A percentile compares a stretch with the other conserved stretches of the same genome.
These are phyloP conservation scores for Sorex maritimensis DNA, from an alignment of 2,797 vertebrate genomes.

Conservation along the genomic window DNA sequence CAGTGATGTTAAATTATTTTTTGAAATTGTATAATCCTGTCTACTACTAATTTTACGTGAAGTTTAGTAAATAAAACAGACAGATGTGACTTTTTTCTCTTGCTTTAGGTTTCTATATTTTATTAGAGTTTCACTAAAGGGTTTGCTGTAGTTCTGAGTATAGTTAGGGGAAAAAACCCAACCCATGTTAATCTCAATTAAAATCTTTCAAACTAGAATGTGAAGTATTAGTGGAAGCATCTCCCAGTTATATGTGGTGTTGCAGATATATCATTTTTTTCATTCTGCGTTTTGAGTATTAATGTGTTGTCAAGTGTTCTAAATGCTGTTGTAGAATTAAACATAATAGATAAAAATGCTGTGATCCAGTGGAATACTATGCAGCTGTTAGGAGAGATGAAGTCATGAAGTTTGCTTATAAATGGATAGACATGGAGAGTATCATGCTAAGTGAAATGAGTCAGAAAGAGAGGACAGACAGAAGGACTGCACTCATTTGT, in stretches of 20 bases:
- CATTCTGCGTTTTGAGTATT: not conserved
- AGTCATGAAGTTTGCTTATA: too few species aligned
- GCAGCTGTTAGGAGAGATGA: too few species aligned
- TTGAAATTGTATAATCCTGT: conserved; percentile 39
- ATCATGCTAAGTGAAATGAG: too few species aligned
- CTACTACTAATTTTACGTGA: conserved; percentile 36
- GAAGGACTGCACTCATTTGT: too few species aligned
- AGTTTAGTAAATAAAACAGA: conserved; percentile 25
- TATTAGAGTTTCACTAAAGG: not conserved
- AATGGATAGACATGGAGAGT: too few species aligned
- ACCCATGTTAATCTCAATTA: conserved; percentile 1
- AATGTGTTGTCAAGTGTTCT: not conserved
- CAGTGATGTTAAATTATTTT: conserved; percentile 67
- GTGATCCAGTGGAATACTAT: not conserved
- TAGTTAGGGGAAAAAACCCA: conserved; percentile 62
- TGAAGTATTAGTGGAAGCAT: conserved; percentile 19
- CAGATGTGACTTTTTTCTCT: conserved; percentile 12
- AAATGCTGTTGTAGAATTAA: conserved; percentile 5
- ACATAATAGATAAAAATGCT: conserved; percentile 29
- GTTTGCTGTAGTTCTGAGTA: conserved; percentile 25
- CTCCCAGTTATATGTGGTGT: not conserved
- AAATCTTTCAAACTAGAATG: conserved; percentile 57
- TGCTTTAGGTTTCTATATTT: conserved; percentile 14
- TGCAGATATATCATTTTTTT: conserved; percentile 33
- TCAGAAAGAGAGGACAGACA: too few species aligned